Evolutionary conservation across 1,140 invertebrate genomes (phyloP).

Genomic region (Chlorops oryzae): DNA sequence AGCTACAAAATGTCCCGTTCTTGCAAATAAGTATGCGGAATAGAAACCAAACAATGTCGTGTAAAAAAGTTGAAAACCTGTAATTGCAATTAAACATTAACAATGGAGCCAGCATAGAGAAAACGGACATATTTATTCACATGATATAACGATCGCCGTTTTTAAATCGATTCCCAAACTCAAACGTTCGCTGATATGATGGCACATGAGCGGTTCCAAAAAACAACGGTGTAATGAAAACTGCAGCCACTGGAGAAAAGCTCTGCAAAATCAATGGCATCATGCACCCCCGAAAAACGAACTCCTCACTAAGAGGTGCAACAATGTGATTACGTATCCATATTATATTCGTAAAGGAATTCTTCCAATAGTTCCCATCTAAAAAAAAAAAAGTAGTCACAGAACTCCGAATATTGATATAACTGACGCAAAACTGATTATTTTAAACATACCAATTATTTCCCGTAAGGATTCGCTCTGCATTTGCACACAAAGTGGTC

Average conservation of each 20-base stretch:
- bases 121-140: constrained; percentile 50
- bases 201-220: constrained; percentile 92
- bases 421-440: no score
- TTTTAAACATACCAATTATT: constrained; percentile 59
- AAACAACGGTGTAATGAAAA: constrained; percentile 83
- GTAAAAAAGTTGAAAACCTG: constrained; percentile 83
- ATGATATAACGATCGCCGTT: constrained; percentile 61
- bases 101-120: constrained; percentile 12
- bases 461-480: constrained; percentile 63
- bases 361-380: constrained; percentile 73
- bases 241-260: constrained; percentile 65
- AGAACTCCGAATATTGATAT: no score
- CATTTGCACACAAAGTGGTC: constrained; percentile 69
- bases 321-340: constrained; percentile 87
- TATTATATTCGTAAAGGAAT: constrained; percentile 64
- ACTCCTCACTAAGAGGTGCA: constrained; percentile 90
- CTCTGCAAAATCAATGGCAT: constrained; percentile 80
- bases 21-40: constrained; percentile 80
- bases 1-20: constrained; percentile 80
- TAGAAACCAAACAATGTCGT: constrained; percentile 92
- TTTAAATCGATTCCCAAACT: constrained; percentile 62
- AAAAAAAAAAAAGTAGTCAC: constrained; percentile 22
- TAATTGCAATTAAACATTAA: constrained; percentile 34
- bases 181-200: constrained; percentile 80
- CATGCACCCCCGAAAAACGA: constrained; percentile 92